A percentile compares a stretch with the other conserved stretches of the same genome.
phyloP scores from a whole-genome alignment of 2,113 vertebrate species.

The Manacus vitellinus region DNA sequence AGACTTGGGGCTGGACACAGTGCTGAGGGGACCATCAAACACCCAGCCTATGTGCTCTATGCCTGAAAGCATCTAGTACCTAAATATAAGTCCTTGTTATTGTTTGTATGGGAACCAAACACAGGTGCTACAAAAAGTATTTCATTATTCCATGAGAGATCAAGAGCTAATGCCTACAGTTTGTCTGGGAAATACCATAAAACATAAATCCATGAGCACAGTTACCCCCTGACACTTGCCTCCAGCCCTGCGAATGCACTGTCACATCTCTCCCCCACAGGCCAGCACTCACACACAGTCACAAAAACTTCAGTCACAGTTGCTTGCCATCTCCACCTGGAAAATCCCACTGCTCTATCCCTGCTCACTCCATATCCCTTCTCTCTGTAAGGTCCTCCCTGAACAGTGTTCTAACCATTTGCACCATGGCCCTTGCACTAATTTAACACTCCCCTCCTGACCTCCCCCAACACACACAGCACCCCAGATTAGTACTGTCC shows the following conservation, averaged over 20 bases:
- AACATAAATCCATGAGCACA: background rate
- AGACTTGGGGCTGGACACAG: background rate
- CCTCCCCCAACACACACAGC: background rate
- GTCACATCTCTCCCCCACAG: fast-evolving
- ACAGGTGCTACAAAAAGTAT: background rate
- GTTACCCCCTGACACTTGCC: background rate
- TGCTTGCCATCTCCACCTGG: background rate
- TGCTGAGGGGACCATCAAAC: fast-evolving
- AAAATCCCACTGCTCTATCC: background rate
- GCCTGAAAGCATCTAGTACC: background rate
- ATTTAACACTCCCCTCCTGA: background rate
- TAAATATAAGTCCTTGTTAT: background rate
- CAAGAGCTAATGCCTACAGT: background rate
- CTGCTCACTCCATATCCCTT: background rate
- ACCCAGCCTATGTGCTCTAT: fast-evolving
- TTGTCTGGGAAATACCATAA: background rate
- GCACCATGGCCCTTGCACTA: background rate
- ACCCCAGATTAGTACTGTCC: fast-evolving
- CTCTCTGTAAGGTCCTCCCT: background rate
- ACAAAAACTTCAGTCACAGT: background rate
- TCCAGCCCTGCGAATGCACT: fast-evolving
- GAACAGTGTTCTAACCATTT: background rate
- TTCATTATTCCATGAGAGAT: background rate
- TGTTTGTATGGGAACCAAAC: background rate
- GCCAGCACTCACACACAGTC: fast-evolving